These are phyloP conservation scores for Ornithoptera alexandrae DNA, from an alignment of 2,888 invertebrate genomes.

Conservation along the genomic window DNA sequence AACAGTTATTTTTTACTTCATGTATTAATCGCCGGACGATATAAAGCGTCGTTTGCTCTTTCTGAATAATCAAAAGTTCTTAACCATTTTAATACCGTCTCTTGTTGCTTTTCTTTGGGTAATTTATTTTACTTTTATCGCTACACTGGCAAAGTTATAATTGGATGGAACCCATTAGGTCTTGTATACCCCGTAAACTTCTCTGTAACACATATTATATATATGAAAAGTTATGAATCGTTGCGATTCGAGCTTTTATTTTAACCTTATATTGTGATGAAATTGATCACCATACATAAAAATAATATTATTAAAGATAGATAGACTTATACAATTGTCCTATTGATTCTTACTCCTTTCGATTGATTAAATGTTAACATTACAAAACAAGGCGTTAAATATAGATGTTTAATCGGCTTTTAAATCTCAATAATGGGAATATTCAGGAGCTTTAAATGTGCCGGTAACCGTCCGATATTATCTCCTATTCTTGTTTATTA, in stretches of 20 bases:
- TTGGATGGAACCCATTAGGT: conserved; percentile 33
- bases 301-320: no score
- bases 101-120: conserved; percentile 44
- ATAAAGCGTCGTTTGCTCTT: conserved; percentile 40
- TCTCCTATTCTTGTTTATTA: conserved; percentile 47
- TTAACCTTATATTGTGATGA: conserved; percentile 32
- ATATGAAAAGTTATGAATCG: conserved; percentile 41
- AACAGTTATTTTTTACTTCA: no score
- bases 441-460: conserved; percentile 28
- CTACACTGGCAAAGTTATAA: conserved; percentile 42
- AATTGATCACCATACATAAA: no score
- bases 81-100: conserved; percentile 49
- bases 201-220: conserved; percentile 24
- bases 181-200: conserved; percentile 35
- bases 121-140: conserved; percentile 49
- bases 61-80: conserved; percentile 48
- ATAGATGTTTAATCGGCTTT: conserved; percentile 33
- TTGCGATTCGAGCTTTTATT: conserved; percentile 46
- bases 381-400: conserved; percentile 7
- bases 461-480: conserved; percentile 21
- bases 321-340: not conserved
- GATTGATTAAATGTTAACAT: conserved; percentile 13
- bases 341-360: conserved; percentile 4
- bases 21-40: not conserved
- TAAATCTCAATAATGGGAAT: conserved; percentile 33